Evolutionary conservation across 2,113 vertebrate genomes (phyloP).

Genomic region (Entelurus aequoreus): DNA sequence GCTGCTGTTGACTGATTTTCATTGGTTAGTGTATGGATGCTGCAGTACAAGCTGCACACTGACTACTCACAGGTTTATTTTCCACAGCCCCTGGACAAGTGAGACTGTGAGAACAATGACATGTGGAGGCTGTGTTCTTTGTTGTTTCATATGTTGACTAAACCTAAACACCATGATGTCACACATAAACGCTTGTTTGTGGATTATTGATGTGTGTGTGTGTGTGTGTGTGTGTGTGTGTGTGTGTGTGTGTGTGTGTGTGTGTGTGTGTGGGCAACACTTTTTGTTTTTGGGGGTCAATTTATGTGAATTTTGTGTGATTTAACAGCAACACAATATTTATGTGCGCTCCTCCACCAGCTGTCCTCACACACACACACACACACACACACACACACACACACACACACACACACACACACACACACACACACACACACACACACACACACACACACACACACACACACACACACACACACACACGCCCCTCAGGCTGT

Average conservation of each 20-base stretch:
- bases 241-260: constrained; percentile 20
- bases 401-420: background rate
- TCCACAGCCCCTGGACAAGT: too few relatives aligned
- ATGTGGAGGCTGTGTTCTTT: too few relatives aligned
- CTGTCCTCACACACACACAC: constrained; percentile 25
- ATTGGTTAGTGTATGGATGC: too few relatives aligned
- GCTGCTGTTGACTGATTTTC: too few relatives aligned
- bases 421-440: background rate
- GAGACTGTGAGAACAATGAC: too few relatives aligned
- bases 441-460: background rate
- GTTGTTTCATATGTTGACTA: too few relatives aligned
- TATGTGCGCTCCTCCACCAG: constrained; percentile 22
- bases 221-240: background rate
- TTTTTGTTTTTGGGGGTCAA: constrained; percentile 7
- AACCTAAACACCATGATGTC: too few relatives aligned
- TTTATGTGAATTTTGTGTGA: constrained; percentile 16
- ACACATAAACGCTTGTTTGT: too few relatives aligned
- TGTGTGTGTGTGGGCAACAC: constrained; percentile 23
- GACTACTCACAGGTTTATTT: too few relatives aligned
- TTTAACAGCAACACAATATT: constrained; percentile 24
- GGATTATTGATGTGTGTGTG: too few relatives aligned
- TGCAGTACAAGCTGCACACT: too few relatives aligned
- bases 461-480: background rate
- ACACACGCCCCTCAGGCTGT: background rate
- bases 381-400: constrained; percentile 9